Evolutionary conservation across 2,888 invertebrate genomes (phyloP).

Genomic region (Ectobius pallidus): DNA sequence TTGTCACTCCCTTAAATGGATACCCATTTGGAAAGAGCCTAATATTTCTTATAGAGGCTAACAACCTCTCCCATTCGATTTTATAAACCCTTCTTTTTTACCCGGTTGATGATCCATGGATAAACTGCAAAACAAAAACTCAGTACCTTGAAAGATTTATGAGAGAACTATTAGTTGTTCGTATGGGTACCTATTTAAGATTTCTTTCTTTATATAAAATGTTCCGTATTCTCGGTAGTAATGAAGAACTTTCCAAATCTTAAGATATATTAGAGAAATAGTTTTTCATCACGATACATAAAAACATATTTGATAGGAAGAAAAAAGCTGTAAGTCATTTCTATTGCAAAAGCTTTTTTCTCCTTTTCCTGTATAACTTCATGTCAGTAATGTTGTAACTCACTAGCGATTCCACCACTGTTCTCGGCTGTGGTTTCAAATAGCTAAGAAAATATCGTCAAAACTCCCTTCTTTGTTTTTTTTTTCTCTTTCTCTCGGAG

Average conservation of each 20-base stretch:
- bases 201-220: not conserved
- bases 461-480: not conserved
- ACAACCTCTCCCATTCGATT: not conserved
- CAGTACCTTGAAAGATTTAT: not conserved
- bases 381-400: slow-evolving; percentile 18
- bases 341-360: slow-evolving; percentile 11
- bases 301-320: slow-evolving; percentile 14
- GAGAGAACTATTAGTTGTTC: not conserved
- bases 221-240: not conserved
- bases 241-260: slow-evolving; percentile 1
- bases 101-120: too few species aligned
- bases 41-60: not conserved
- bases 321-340: slow-evolving; percentile 6
- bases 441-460: slow-evolving; percentile 7
- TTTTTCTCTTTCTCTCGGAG: not conserved
- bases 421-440: slow-evolving; percentile 16
- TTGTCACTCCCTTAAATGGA: slow-evolving; percentile 15
- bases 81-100: not conserved
- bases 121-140: too few species aligned
- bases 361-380: slow-evolving; percentile 15
- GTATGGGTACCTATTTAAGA: slow-evolving; percentile 12
- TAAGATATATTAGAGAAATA: not conserved
- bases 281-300: slow-evolving; percentile 1
- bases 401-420: slow-evolving; percentile 3
- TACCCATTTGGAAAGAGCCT: slow-evolving; percentile 9